Percentiles rank a stretch among this genome's conserved stretches.
Evolutionary conservation across 2,888 invertebrate species (phyloP).

Genomic region (Himalopsyche kuldschensis): DNA sequence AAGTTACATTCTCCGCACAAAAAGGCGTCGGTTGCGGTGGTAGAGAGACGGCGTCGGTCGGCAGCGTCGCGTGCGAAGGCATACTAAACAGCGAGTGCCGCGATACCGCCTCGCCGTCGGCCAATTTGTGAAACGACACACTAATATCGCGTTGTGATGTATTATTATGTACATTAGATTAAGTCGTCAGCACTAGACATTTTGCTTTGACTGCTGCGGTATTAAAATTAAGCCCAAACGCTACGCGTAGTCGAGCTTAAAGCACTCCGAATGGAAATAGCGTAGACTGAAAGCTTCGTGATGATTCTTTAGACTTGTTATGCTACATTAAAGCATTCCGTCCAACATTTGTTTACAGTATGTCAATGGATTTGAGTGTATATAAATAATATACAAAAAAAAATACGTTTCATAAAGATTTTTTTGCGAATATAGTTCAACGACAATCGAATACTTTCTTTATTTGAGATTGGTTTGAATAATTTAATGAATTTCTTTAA

Average conservation of each 20-base stretch:
- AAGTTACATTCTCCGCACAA: not conserved
- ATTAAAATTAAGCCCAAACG: not conserved
- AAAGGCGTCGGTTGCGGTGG: not conserved
- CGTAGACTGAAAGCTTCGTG: not conserved
- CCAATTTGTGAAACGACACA: conserved; percentile 33
- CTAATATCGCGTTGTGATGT: conserved; percentile 22
- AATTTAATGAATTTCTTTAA: no score
- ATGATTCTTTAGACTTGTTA: not conserved
- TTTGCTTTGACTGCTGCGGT: not conserved
- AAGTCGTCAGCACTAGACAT: conserved; percentile 28
- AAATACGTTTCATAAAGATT: no score
- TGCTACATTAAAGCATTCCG: not conserved
- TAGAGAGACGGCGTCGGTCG: not conserved
- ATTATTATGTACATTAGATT: conserved; percentile 37
- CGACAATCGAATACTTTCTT: no score
- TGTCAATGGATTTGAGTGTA: not conserved
- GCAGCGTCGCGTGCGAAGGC: not conserved
- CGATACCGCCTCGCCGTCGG: not conserved
- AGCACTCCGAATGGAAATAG: not conserved
- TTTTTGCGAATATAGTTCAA: no score
- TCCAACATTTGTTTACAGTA: not conserved
- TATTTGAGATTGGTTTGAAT: no score
- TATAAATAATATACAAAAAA: no score
- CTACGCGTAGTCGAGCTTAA: not conserved
- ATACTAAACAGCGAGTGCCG: not conserved